These are phyloP conservation scores for Ailuropoda melanoleuca DNA, from an alignment of 2,113 vertebrate species.

Conservation along the genomic window DNA sequence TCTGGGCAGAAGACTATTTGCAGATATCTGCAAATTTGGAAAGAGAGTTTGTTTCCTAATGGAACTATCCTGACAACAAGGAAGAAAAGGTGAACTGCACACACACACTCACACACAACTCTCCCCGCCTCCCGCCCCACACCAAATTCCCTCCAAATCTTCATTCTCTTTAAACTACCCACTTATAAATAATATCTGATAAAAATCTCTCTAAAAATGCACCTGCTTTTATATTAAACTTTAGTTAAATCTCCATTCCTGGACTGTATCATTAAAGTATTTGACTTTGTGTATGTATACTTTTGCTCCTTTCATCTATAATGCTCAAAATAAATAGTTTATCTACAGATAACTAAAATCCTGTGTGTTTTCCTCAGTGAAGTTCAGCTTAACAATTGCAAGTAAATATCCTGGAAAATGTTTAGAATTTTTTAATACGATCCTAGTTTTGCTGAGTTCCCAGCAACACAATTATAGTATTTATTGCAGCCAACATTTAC, in stretches of 20 bases:
- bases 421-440: neutral
- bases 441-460: neutral
- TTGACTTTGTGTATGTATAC: neutral
- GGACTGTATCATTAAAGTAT: neutral
- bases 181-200: slow-evolving; percentile 24
- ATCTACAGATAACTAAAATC: neutral
- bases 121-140: neutral
- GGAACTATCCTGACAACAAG: neutral
- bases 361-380: neutral
- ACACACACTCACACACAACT: accelerated
- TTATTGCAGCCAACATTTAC: neutral
- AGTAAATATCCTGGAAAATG: neutral
- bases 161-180: neutral
- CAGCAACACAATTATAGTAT: neutral
- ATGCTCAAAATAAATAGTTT: neutral
- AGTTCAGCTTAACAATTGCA: neutral
- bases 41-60: neutral
- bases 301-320: neutral
- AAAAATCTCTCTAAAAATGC: neutral
- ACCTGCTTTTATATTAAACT: neutral
- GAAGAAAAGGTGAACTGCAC: neutral
- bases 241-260: neutral
- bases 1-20: slow-evolving; percentile 28
- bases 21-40: slow-evolving; percentile 19
- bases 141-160: neutral